phyloP scores from a whole-genome alignment of 2,113 vertebrate genomes.

The Shinisaurus crocodilurus region DNA sequence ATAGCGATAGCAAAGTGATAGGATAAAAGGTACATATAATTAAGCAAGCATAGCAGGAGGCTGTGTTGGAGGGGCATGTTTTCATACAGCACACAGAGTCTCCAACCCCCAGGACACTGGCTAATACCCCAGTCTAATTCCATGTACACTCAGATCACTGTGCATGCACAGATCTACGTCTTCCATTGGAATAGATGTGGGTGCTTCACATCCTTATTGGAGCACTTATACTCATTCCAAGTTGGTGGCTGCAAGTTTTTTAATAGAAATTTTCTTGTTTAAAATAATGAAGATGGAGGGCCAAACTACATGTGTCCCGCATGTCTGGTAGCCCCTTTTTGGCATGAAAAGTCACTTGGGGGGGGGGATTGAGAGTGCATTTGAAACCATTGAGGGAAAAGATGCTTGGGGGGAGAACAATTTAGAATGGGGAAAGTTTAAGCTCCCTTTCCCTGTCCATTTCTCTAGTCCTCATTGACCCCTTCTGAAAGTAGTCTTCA shows the following conservation, averaged over 20 bases:
- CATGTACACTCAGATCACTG: not conserved
- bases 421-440: not conserved
- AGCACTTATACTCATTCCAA: not conserved
- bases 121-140: not conserved
- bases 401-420: not conserved
- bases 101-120: not conserved
- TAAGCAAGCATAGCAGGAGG: not conserved
- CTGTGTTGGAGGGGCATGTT: not conserved
- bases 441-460: not conserved
- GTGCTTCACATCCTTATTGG: not conserved
- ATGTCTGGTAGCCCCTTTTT: not conserved
- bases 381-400: not conserved
- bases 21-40: not conserved
- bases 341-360: not conserved
- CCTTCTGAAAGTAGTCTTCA: not conserved
- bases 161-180: not conserved
- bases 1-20: no score
- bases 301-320: not conserved
- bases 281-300: not conserved
- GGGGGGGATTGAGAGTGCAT: not conserved
- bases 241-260: not conserved
- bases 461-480: not conserved
- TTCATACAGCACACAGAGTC: not conserved
- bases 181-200: not conserved
- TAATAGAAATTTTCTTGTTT: not conserved